Base-by-base conservation (phyloP, 2,113 vertebrate genomes). In the Lipophrys pholis region DNA sequence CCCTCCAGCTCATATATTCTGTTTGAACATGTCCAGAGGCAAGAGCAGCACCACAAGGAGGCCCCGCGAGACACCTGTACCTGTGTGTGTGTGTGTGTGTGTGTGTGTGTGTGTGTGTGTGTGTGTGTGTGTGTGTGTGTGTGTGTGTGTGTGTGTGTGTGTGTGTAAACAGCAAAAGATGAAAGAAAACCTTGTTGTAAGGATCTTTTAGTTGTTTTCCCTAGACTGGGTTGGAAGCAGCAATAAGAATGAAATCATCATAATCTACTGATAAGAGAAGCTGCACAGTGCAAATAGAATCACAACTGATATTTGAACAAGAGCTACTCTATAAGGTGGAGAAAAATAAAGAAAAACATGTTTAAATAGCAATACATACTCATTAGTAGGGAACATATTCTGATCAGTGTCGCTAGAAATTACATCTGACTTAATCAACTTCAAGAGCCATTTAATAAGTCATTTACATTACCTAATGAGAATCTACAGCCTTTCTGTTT, bases 1-100 rank as follows among this genome's bases (percentile, higher is more conserved):
- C 63, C 77, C 76, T 76, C 21, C 0, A 84, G 85, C 82, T 69
- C 9, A 16, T 79, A 38, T 81, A 60, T 83, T 75, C 74, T 79
- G 75, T 86, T 82, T 81, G 82, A 85, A 66, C 74, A 72, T 69
- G 70, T 82, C 80, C 69, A 78, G 63, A 81, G 69, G 63, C 76
- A 59, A 67, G 77, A 62, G 73, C 51, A 78, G 66, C 65, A 8
- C 64, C 66, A 64, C 59, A 42, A 65, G 78, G 30, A 69, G 16
- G 67, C 58, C 72, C 54, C 68, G 6, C 1, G 73, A 86, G 81
- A 78, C 78, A 87, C 86, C 61, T 79, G 76, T 71, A 73, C 78
- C 76, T 62, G 66, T 82, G 59, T 64, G 41, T 56, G 51, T n/a
- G 8, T 55, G 43, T 72, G 49, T 43, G 49, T 73, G 52, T 78